Percentiles rank a stretch among this genome's conserved stretches.
phyloP scores from a whole-genome alignment of 2,797 vertebrate species.

The Coendou prehensilis region DNA sequence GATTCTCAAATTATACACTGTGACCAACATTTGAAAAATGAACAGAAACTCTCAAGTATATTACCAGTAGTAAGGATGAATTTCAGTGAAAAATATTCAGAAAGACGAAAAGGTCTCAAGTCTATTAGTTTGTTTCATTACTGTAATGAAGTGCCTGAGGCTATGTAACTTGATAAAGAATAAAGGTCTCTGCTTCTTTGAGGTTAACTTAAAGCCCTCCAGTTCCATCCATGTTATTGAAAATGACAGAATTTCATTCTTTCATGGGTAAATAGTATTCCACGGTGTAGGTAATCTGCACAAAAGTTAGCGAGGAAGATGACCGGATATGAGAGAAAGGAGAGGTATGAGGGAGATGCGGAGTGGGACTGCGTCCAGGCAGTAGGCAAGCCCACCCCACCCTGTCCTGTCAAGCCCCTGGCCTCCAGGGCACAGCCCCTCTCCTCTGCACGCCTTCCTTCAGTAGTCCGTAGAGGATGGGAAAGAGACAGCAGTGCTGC shows the following conservation, averaged over 20 bases:
- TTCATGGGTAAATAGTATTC: background rate
- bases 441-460: background rate
- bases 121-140: background rate
- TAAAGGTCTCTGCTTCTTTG: background rate
- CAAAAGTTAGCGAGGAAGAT: background rate
- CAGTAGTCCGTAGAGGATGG: background rate
- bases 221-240: background rate
- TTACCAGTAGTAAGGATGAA: background rate
- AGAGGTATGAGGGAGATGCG: accelerated
- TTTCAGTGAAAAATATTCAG: background rate
- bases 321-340: background rate
- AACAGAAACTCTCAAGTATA: background rate
- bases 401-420: too few relatives aligned
- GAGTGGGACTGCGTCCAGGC: background rate
- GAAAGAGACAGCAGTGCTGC: background rate
- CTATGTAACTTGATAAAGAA: background rate
- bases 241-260: background rate
- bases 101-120: background rate
- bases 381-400: background rate
- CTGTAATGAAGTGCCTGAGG: background rate
- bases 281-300: background rate
- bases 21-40: slow-evolving; percentile 28
- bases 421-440: background rate
- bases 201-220: background rate
- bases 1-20: slow-evolving; percentile 17